These are phyloP conservation scores for Selene dorsalis DNA, from an alignment of 2,797 vertebrate species.

Conservation along the genomic window DNA sequence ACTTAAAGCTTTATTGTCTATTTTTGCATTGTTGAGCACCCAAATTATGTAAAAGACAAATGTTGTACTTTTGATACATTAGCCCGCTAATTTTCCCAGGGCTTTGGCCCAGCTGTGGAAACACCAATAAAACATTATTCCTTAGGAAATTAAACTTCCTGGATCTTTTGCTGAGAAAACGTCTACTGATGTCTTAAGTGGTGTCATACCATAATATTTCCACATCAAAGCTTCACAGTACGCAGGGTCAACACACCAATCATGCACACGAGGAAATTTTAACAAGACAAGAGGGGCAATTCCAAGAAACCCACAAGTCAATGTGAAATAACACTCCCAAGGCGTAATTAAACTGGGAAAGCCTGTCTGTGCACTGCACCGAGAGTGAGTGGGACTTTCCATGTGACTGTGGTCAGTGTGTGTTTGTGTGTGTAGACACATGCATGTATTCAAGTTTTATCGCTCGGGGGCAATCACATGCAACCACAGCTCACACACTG, in stretches of 20 bases:
- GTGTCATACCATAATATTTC: slow-evolving; percentile 23
- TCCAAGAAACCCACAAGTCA: slow-evolving; percentile 59
- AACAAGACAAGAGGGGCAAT: slow-evolving; percentile 60
- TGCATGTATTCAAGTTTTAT: slow-evolving; percentile 55
- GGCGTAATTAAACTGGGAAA: slow-evolving; percentile 72
- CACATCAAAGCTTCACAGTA: slow-evolving; percentile 44
- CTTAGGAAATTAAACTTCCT: slow-evolving; percentile 13
- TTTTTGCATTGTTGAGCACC: not conserved
- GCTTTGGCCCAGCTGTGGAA: not conserved
- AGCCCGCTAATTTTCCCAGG: not conserved
- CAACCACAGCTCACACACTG: slow-evolving; percentile 48
- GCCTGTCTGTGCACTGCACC: slow-evolving; percentile 33
- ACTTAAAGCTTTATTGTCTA: not conserved
- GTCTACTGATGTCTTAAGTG: not conserved
- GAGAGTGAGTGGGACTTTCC: slow-evolving; percentile 71
- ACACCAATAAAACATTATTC: too few relatives aligned
- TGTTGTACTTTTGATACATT: not conserved
- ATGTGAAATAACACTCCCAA: slow-evolving; percentile 70
- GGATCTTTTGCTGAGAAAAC: not conserved
- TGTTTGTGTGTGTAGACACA: slow-evolving; percentile 12
- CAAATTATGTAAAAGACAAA: not conserved
- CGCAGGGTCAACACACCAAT: slow-evolving; percentile 27
- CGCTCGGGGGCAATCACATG: slow-evolving; percentile 59
- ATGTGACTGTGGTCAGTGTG: slow-evolving; percentile 61
- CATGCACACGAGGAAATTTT: slow-evolving; percentile 55